Conservation (phyloP, 2,113 vertebrate genomes). For the Phasianus colchicus region DNA sequence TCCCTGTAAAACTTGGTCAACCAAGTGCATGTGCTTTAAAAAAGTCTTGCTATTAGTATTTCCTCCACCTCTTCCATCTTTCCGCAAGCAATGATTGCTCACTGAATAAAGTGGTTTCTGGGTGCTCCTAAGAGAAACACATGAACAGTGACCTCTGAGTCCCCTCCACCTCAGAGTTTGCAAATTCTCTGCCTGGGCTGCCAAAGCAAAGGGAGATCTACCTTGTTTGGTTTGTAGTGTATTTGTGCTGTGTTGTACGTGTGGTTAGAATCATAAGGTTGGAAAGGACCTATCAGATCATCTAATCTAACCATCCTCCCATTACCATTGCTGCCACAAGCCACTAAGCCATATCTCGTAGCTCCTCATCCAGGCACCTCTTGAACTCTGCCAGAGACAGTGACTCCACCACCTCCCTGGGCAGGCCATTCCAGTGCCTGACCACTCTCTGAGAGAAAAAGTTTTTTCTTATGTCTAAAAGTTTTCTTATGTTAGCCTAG, state of each 20-base stretch:
- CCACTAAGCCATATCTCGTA: no score
- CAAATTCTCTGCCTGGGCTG: neutral
- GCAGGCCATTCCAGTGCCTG: no score
- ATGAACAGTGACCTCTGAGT: fast-evolving
- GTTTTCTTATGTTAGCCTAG: neutral
- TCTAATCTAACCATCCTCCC: no score
- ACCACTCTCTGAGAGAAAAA: no score
- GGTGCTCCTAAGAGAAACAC: neutral
- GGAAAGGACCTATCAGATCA: no score
- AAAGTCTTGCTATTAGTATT: neutral
- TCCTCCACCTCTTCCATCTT: neutral
- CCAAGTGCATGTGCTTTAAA: neutral
- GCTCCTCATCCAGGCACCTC: no score
- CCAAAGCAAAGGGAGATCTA: neutral
- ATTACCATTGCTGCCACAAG: no score
- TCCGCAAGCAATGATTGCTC: neutral
- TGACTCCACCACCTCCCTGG: no score
- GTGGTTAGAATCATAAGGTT: neutral
- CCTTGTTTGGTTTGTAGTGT: neutral
- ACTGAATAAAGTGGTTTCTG: neutral
- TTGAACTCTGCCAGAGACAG: no score
- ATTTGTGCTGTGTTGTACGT: neutral
- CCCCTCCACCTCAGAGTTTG: neutral
- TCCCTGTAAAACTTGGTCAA: neutral
- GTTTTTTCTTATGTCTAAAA: no score